Conservation (phyloP, 2,797 vertebrate species). For the Lepidocolaptes lacrymiger region DNA sequence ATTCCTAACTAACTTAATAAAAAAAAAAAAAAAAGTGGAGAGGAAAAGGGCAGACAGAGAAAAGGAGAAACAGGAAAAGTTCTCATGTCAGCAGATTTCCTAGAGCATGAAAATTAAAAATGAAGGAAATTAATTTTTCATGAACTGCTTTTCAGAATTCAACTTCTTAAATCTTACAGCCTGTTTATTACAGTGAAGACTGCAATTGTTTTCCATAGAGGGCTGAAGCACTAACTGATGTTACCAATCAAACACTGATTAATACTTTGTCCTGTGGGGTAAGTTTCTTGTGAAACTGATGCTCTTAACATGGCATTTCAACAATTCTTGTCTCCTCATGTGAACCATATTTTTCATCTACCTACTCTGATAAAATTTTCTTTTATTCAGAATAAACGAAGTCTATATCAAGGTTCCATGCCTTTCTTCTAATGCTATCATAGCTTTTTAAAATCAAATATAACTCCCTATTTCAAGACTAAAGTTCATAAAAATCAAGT, state of each 20-base stretch:
- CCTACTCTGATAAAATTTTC: not conserved
- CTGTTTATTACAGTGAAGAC: constrained; percentile 53
- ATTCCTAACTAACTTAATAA: not conserved
- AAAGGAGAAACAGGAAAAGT: not conserved
- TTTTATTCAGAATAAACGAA: not conserved
- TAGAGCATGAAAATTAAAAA: constrained; percentile 67
- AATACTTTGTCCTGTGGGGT: not conserved
- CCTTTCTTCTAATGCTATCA: not conserved
- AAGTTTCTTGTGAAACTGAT: not conserved
- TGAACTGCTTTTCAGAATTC: constrained; percentile 58
- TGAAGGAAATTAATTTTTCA: constrained; percentile 69
- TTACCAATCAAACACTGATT: constrained; percentile 35
- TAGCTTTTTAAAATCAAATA: not conserved
- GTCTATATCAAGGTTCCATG: not conserved
- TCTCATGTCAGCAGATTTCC: not conserved
- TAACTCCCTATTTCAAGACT: not conserved
- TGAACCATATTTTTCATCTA: not conserved
- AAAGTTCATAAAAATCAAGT: not conserved
- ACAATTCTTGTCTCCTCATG: not conserved
- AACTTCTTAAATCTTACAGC: constrained; percentile 43
- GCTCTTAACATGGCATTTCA: not conserved
- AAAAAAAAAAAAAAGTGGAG: no score
- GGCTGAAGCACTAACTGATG: constrained; percentile 30
- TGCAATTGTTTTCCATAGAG: not conserved
- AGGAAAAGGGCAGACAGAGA: not conserved